These are phyloP conservation scores for Hyposmocoma kahamanoa DNA, from an alignment of 1,140 invertebrate species.

Conservation along the genomic window DNA sequence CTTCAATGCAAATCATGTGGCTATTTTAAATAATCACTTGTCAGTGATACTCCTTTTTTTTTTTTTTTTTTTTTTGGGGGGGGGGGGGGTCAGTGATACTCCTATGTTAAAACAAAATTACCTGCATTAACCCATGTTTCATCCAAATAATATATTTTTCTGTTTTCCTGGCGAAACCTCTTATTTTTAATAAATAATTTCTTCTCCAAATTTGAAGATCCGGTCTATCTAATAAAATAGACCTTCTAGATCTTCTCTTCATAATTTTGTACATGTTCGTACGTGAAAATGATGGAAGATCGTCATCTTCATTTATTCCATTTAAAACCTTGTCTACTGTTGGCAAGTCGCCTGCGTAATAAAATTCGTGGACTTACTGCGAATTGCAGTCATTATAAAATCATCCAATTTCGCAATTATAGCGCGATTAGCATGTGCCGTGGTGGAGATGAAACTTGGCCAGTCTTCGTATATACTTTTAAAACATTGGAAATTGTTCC, in stretches of 20 bases:
- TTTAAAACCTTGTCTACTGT: not conserved
- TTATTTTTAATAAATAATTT: not conserved
- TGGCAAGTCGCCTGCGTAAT: not conserved
- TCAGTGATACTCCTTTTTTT: no score
- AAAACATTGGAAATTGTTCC: no score
- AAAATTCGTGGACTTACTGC: not conserved
- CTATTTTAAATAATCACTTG: no score
- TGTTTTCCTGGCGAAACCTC: constrained; percentile 6
- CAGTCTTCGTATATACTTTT: no score
- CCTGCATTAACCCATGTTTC: constrained; percentile 16
- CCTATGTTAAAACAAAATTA: no score
- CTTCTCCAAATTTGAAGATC: not conserved
- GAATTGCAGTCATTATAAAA: not conserved
- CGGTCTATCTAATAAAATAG: not conserved
- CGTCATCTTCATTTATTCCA: not conserved
- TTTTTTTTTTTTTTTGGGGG: no score
- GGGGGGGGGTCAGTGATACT: no score
- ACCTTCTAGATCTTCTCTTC: not conserved
- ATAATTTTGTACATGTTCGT: not conserved
- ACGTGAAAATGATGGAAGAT: not conserved
- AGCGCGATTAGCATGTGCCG: no score
- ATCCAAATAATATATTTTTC: constrained; percentile 13
- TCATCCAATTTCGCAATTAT: no score
- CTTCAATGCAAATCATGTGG: no score
- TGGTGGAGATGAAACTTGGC: no score